A percentile compares a stretch with the other conserved stretches of the same genome.
Conservation (phyloP, 2,797 vertebrate species). For the Aplochiton taeniatus region DNA sequence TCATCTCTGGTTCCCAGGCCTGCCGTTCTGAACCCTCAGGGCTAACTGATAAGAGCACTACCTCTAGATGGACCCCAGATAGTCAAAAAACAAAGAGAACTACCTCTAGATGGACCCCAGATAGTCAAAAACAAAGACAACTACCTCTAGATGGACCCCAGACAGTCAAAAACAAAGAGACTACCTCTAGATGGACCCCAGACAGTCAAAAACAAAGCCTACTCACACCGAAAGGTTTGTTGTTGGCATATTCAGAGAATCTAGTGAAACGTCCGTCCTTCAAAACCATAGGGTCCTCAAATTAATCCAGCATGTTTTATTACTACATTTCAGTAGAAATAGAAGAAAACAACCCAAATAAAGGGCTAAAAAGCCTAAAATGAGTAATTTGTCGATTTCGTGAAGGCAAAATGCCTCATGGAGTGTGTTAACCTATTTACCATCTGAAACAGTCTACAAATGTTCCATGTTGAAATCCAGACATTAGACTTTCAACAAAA, state of each 20-base stretch:
- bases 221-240: slow-evolving; percentile 63
- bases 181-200: slow-evolving; percentile 75
- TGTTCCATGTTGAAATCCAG: too few relatives aligned
- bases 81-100: slow-evolving; percentile 69
- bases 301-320: too few relatives aligned
- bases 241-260: background rate
- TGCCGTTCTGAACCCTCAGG: slow-evolving; percentile 79
- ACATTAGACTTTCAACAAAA: too few relatives aligned
- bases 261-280: too few relatives aligned
- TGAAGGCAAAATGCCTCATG: too few relatives aligned
- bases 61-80: slow-evolving; percentile 77
- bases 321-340: too few relatives aligned
- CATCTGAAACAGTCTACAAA: too few relatives aligned
- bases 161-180: slow-evolving; percentile 68
- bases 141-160: slow-evolving; percentile 78
- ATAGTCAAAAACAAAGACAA: slow-evolving; percentile 73
- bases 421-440: too few relatives aligned
- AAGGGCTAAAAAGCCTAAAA: too few relatives aligned
- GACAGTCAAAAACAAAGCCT: slow-evolving; percentile 74
- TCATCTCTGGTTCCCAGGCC: slow-evolving; percentile 61
- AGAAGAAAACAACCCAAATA: too few relatives aligned
- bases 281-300: too few relatives aligned
- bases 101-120: slow-evolving; percentile 73
- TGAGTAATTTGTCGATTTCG: too few relatives aligned
- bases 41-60: slow-evolving; percentile 78